phyloP scores from a whole-genome alignment of 2,888 invertebrate species.

The Synergus itoensis region DNA sequence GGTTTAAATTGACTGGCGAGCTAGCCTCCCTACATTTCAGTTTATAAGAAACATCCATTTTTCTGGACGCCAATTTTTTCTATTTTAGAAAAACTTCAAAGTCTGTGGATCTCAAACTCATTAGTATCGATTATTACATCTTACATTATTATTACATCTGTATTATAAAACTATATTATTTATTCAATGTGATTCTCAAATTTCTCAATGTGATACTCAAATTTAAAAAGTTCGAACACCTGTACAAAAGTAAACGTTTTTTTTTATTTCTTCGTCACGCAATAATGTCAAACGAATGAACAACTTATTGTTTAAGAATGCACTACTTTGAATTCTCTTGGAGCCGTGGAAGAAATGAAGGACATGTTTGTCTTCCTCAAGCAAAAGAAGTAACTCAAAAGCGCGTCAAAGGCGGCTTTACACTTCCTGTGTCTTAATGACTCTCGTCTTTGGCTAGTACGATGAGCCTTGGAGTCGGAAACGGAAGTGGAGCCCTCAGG shows the following conservation, averaged over 20 bases:
- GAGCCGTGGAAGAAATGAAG: neutral
- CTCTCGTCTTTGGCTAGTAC: constrained; percentile 7
- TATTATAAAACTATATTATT: too few relatives aligned
- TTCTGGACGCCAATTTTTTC: neutral
- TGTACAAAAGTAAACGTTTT: neutral
- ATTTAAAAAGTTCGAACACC: neutral
- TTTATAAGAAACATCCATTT: neutral
- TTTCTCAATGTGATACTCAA: neutral
- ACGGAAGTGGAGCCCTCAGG: constrained; percentile 31
- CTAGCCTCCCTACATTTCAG: neutral
- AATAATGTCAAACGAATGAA: neutral
- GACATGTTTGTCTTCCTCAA: neutral
- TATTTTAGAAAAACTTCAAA: neutral
- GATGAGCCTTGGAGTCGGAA: constrained; percentile 14
- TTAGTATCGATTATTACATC: neutral
- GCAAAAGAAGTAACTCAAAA: constrained; percentile 5
- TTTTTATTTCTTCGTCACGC: neutral
- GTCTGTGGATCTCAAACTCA: neutral
- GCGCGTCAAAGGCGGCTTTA: constrained; percentile 28
- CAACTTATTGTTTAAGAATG: neutral
- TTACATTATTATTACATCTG: too few relatives aligned
- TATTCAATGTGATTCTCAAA: too few relatives aligned
- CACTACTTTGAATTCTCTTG: neutral
- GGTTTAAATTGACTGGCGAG: neutral
- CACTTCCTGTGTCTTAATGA: constrained; percentile 34